A percentile compares a stretch with the other conserved stretches of the same genome.
Evolutionary conservation across 2,888 invertebrate genomes (phyloP).

Genomic region (Tetragnatha montana): DNA sequence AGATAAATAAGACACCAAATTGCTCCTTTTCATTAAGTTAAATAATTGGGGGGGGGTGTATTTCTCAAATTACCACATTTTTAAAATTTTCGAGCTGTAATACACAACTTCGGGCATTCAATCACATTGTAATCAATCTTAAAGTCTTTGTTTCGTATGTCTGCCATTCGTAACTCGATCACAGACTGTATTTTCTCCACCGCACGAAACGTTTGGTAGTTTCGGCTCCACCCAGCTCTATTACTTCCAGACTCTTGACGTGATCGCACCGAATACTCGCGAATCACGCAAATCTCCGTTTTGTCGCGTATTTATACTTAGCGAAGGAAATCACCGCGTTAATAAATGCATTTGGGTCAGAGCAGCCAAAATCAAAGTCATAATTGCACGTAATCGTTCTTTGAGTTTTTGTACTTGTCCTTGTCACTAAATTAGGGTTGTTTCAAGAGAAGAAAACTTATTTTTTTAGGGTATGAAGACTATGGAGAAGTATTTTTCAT

Average conservation of each 20-base stretch:
- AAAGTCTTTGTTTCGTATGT: background rate
- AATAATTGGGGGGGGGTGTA: no score
- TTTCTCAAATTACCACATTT: no score
- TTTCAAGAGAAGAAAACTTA: no score
- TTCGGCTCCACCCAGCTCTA: conserved; percentile 5
- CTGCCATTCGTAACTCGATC: background rate
- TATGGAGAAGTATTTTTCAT: no score
- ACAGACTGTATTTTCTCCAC: background rate
- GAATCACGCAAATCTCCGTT: conserved; percentile 19
- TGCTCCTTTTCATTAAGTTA: no score
- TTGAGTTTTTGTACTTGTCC: no score
- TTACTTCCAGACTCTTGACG: background rate
- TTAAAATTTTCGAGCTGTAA: no score
- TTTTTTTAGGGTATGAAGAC: no score
- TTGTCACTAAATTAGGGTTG: background rate
- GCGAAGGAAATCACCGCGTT: background rate
- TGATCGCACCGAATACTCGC: background rate
- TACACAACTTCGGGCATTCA: no score
- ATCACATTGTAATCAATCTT: no score
- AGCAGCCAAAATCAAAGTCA: background rate
- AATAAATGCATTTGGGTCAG: conserved; percentile 18
- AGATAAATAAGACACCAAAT: no score
- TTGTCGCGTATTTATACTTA: conserved; percentile 7
- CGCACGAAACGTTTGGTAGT: conserved; percentile 5
- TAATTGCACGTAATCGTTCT: background rate